These are phyloP conservation scores for Eilema depressum DNA, from an alignment of 2,888 invertebrate genomes.

Conservation along the genomic window DNA sequence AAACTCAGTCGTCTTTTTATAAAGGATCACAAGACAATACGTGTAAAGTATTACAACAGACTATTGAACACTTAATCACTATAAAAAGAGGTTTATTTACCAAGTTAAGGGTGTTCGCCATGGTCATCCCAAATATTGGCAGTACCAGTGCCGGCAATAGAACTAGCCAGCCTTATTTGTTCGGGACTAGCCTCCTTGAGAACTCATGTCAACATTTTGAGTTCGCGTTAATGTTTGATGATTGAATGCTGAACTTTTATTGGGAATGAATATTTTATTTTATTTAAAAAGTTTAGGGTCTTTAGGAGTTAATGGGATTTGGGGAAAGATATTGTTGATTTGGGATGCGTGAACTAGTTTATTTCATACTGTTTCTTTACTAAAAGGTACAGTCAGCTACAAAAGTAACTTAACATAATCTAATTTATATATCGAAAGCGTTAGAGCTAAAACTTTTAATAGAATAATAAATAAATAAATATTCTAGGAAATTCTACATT, in stretches of 20 bases:
- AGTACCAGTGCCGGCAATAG: slow-evolving; percentile 10
- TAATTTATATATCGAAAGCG: neutral
- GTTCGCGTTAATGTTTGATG: slow-evolving; percentile 34
- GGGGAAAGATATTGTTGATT: neutral
- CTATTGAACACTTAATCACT: slow-evolving; percentile 18
- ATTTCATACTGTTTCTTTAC: neutral
- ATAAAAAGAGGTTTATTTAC: slow-evolving; percentile 12
- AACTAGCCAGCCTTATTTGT: slow-evolving; percentile 20
- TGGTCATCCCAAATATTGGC: slow-evolving; percentile 21
- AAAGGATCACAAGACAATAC: neutral
- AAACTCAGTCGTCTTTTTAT: neutral
- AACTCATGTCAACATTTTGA: slow-evolving; percentile 16
- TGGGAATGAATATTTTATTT: slow-evolving; percentile 14
- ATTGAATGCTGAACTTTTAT: slow-evolving; percentile 41
- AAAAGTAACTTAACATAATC: neutral
- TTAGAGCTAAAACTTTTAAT: neutral
- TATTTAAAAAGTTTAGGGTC: neutral
- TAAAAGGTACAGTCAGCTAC: neutral
- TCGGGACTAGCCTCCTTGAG: slow-evolving; percentile 23
- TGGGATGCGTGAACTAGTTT: neutral
- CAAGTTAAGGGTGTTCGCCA: slow-evolving; percentile 21
- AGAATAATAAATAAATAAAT: too few species aligned
- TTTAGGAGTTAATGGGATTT: neutral
- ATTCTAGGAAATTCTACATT: too few species aligned
- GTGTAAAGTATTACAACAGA: neutral